phyloP scores from a whole-genome alignment of 2,888 invertebrate genomes.

The Autographa gamma region DNA sequence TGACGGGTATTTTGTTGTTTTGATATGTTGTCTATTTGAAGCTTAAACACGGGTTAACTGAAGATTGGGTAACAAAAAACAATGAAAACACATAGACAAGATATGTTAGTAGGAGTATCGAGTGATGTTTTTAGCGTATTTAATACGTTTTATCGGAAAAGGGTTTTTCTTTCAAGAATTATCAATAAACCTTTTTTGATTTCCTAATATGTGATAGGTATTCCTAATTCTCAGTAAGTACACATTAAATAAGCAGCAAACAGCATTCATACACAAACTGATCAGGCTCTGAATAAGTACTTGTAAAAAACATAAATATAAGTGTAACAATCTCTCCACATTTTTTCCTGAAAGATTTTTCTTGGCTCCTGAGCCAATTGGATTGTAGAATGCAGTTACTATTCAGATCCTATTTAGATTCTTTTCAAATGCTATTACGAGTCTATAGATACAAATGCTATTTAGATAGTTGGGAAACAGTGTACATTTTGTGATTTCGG shows the following conservation, averaged over 20 bases:
- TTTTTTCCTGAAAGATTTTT: not conserved
- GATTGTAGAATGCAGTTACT: slow-evolving; percentile 4
- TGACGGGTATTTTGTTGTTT: not conserved
- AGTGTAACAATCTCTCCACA: not conserved
- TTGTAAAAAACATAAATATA: not conserved
- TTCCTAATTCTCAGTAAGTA: no score
- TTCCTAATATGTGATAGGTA: no score
- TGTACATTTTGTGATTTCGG: not conserved
- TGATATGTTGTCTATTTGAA: not conserved
- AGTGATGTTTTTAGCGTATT: no score
- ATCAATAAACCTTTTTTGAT: no score
- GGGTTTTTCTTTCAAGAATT: no score
- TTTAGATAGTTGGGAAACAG: not conserved
- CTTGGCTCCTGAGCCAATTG: not conserved
- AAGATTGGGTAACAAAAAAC: not conserved
- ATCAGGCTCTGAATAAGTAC: not conserved
- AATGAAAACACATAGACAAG: no score
- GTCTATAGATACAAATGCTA: slow-evolving; percentile 1
- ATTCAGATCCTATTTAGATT: not conserved
- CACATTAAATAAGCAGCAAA: no score
- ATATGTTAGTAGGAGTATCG: no score
- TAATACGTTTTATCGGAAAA: no score
- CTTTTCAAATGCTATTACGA: not conserved
- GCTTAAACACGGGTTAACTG: not conserved
- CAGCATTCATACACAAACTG: not conserved